phyloP scores from a whole-genome alignment of 2,113 vertebrate species.

The Paradoxurus hermaphroditus region DNA sequence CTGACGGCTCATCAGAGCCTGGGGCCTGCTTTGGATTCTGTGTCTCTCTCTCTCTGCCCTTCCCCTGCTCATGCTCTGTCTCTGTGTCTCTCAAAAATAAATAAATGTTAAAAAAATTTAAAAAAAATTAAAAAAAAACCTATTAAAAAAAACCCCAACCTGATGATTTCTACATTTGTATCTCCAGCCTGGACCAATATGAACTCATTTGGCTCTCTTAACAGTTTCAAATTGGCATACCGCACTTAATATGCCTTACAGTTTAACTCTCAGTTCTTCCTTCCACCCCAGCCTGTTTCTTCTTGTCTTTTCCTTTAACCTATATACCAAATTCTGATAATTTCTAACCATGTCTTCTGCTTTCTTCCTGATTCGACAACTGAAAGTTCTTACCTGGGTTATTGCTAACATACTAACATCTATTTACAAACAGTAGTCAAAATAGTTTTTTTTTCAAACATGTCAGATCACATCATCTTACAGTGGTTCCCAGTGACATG shows the following conservation, averaged over 20 bases:
- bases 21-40: too few relatives aligned
- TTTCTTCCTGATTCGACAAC: background rate
- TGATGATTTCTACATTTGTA: background rate
- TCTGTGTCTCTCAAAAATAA: too few relatives aligned
- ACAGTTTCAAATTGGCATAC: background rate
- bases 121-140: too few relatives aligned
- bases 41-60: too few relatives aligned
- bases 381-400: background rate
- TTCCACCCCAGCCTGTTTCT: background rate
- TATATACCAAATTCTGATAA: background rate
- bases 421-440: background rate
- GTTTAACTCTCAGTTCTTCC: background rate
- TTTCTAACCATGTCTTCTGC: background rate
- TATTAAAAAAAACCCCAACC: constrained; percentile 37
- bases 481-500: background rate
- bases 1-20: too few relatives aligned
- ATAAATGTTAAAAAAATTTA: too few relatives aligned
- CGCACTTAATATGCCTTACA: background rate
- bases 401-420: background rate
- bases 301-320: background rate
- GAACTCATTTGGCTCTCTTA: background rate
- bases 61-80: too few relatives aligned
- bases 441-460: background rate
- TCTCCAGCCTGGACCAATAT: background rate
- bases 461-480: background rate